Percentiles rank a stretch among this genome's conserved stretches.
Evolutionary conservation across 2,888 invertebrate species (phyloP).

Genomic region (Brenthis ino): DNA sequence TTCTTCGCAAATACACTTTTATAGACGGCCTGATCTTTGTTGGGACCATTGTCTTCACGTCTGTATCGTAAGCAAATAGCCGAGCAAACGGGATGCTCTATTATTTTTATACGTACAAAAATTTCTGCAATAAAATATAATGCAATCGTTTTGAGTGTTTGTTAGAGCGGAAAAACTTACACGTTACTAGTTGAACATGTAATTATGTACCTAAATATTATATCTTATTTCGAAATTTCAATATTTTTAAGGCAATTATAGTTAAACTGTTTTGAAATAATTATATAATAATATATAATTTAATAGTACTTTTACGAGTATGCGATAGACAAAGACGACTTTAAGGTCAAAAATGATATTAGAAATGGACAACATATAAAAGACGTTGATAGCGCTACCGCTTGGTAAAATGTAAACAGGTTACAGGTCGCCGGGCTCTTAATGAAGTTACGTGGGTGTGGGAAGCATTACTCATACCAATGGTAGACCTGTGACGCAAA

Average conservation of each 20-base stretch:
- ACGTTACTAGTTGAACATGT: background rate
- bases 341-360: background rate
- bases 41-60: conserved; percentile 68
- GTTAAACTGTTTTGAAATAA: no score
- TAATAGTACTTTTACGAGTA: no score
- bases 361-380: background rate
- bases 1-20: conserved; percentile 82
- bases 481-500: conserved; percentile 4
- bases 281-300: no score
- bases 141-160: conserved; percentile 19
- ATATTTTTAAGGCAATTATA: no score
- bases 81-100: conserved; percentile 70
- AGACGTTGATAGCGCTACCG: conserved; percentile 41
- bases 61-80: conserved; percentile 79
- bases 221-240: background rate
- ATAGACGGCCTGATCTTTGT: conserved; percentile 74
- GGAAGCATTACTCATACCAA: conserved; percentile 9
- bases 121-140: conserved; percentile 37
- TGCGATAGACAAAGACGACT: no score
- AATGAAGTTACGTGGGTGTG: conserved; percentile 18
- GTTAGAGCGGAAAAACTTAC: conserved; percentile 4
- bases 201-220: background rate
- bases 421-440: conserved; percentile 25
- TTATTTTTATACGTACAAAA: conserved; percentile 65
- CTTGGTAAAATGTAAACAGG: conserved; percentile 54